phyloP scores from a whole-genome alignment of 2,888 invertebrate species.

The Xanthia icteritia region DNA sequence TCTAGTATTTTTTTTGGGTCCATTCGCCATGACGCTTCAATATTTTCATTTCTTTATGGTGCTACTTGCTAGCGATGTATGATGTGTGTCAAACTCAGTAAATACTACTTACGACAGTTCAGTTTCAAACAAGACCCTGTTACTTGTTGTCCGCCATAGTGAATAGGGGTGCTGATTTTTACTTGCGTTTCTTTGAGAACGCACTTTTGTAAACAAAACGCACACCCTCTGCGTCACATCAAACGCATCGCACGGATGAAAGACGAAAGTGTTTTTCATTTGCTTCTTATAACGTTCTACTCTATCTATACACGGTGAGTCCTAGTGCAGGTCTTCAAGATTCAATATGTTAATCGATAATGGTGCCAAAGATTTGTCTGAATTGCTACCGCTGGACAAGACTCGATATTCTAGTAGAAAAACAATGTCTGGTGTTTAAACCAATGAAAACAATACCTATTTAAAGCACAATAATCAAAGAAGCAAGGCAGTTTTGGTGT shows the following conservation, averaged over 20 bases:
- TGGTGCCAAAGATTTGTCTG: neutral
- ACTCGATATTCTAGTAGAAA: neutral
- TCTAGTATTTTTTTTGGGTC: neutral
- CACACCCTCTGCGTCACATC: constrained; percentile 1
- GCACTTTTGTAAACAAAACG: constrained; percentile 1
- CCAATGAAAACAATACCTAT: neutral
- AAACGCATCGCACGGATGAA: neutral
- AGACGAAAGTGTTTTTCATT: neutral
- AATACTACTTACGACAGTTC: neutral
- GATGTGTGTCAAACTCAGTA: neutral
- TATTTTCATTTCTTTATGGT: neutral
- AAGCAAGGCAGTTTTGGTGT: too few species aligned
- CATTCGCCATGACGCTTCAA: neutral
- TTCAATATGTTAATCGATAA: too few species aligned
- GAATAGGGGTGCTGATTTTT: neutral
- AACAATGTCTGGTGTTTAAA: neutral
- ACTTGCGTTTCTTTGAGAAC: neutral
- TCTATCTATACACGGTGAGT: neutral
- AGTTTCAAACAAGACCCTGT: neutral
- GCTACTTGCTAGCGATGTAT: neutral
- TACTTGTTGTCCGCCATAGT: too few species aligned
- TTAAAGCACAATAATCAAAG: neutral
- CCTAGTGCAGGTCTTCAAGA: neutral
- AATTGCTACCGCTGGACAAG: neutral
- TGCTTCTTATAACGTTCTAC: neutral